phyloP scores from a whole-genome alignment of 2,797 vertebrate species.

The Hipposideros larvatus region DNA sequence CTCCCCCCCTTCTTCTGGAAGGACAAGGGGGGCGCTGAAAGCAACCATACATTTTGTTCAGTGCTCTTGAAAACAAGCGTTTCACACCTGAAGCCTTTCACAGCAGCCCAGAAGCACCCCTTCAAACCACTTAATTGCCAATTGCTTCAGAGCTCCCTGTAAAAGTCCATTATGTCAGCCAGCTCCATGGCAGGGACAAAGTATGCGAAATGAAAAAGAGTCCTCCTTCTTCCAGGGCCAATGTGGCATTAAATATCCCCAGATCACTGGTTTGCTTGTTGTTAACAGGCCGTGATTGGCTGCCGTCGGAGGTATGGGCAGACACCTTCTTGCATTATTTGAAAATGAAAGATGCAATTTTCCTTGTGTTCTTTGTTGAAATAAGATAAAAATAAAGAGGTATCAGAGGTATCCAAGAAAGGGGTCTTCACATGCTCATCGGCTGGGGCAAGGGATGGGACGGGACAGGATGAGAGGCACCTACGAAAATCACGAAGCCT shows the following conservation, averaged over 20 bases:
- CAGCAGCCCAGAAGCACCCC: conserved; percentile 96
- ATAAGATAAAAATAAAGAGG: conserved; percentile 17
- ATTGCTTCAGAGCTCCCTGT: conserved; percentile 98
- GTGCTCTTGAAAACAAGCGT: conserved; percentile 99
- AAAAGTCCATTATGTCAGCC: conserved; percentile 96
- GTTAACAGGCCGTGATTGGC: conserved; percentile 90
- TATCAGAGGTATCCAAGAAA: conserved; percentile 35
- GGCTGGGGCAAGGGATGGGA: neutral
- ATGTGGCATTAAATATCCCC: conserved; percentile 91
- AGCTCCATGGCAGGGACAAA: conserved; percentile 94
- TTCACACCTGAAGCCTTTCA: conserved; percentile 99
- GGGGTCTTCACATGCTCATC: neutral
- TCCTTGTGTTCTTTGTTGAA: conserved; percentile 70
- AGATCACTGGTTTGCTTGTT: conserved; percentile 93
- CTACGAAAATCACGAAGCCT: neutral
- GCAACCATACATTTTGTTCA: conserved; percentile 97
- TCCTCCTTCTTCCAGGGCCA: conserved; percentile 95
- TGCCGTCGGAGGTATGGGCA: conserved; percentile 80
- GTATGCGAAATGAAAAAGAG: conserved; percentile 97
- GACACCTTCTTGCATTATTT: conserved; percentile 78
- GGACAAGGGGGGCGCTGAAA: conserved; percentile 96
- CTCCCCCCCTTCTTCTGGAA: conserved; percentile 90
- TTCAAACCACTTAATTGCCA: conserved; percentile 99
- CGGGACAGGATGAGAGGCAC: accelerated
- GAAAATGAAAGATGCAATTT: conserved; percentile 80